phyloP scores from a whole-genome alignment of 2,113 vertebrate species.

The Panthera leo region DNA sequence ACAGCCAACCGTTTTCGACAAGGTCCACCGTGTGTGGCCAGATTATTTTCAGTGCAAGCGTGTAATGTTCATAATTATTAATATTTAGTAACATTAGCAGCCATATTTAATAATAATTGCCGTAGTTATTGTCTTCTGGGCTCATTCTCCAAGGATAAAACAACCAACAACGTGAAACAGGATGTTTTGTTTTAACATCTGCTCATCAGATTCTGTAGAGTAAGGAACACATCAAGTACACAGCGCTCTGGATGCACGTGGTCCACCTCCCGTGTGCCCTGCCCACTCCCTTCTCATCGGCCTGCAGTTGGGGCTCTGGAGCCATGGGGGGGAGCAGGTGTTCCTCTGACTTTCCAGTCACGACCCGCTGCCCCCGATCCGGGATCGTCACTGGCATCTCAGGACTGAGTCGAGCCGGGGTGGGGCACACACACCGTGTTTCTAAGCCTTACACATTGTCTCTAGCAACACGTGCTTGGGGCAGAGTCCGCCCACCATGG shows the following conservation, averaged over 20 bases:
- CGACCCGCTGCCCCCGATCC: not conserved
- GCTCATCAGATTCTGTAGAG: not conserved
- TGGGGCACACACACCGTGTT: not conserved
- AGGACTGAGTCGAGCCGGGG: too few relatives aligned
- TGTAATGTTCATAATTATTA: not conserved
- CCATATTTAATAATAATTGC: too few relatives aligned
- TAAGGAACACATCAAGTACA: not conserved
- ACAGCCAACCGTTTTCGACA: not conserved
- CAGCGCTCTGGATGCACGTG: fast-evolving
- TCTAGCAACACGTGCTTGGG: not conserved
- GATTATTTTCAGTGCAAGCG: not conserved
- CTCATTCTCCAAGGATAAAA: not conserved
- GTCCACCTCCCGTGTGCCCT: not conserved
- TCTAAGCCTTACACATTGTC: not conserved
- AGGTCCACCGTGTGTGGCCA: fast-evolving
- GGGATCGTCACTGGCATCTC: not conserved
- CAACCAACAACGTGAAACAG: not conserved
- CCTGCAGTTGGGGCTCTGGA: too few relatives aligned
- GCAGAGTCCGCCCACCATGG: not conserved
- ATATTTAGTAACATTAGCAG: too few relatives aligned
- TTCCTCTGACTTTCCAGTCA: not conserved
- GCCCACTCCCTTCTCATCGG: not conserved
- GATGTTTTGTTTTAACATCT: not conserved
- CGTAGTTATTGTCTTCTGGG: not conserved
- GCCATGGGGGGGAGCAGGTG: not conserved